Evolutionary conservation across 2,888 invertebrate genomes (phyloP).

Genomic region (Palloptera scutellata): DNA sequence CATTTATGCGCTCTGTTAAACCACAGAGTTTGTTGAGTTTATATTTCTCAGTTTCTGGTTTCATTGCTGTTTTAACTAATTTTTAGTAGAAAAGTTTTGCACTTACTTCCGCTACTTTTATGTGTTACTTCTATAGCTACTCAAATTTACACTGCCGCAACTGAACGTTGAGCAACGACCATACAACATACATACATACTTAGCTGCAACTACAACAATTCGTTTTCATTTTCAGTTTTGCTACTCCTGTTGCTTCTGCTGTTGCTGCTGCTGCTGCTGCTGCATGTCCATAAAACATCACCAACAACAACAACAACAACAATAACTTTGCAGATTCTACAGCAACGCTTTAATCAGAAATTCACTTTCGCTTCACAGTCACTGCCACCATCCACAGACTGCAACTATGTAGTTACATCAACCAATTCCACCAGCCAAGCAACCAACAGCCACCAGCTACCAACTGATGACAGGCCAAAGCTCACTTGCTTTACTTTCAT

Average conservation of each 20-base stretch:
- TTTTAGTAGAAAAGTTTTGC: conserved; percentile 45
- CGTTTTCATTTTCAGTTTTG: too few species aligned
- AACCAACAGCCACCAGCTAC: background rate
- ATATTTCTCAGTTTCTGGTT: conserved; percentile 30
- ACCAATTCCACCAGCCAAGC: background rate
- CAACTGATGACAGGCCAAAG: conserved; percentile 2
- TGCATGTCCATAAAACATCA: too few species aligned
- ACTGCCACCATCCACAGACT: background rate
- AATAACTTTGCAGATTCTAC: background rate
- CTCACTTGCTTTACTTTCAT: background rate
- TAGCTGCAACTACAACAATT: too few species aligned
- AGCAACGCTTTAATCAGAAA: background rate
- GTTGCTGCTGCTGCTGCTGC: too few species aligned
- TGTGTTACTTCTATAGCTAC: conserved; percentile 13
- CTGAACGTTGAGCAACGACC: conserved; percentile 6
- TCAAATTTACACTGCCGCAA: conserved; percentile 33
- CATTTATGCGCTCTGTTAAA: conserved; percentile 7
- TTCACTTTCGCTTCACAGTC: background rate
- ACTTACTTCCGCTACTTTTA: conserved; percentile 40
- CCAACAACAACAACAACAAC: too few species aligned
- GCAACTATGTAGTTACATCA: background rate
- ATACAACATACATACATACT: background rate
- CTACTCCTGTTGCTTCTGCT: background rate
- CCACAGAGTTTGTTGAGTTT: conserved; percentile 3
- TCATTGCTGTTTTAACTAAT: conserved; percentile 40